These are phyloP conservation scores for Ridgeia piscesae DNA, from an alignment of 1,140 invertebrate genomes.

Conservation along the genomic window DNA sequence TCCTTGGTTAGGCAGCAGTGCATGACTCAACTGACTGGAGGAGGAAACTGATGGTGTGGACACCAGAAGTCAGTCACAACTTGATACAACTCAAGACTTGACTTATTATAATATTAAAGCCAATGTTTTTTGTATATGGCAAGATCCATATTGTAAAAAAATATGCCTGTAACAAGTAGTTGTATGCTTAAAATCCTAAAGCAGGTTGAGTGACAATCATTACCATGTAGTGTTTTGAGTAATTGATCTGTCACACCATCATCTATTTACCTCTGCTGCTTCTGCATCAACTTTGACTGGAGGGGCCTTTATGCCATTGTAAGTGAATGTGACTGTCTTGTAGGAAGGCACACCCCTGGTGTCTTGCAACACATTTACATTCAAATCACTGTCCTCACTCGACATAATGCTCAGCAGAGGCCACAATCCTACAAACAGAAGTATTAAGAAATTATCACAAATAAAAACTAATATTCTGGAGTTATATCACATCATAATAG, in stretches of 20 bases:
- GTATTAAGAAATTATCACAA: neutral
- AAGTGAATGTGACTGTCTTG: neutral
- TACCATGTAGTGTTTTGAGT: no score
- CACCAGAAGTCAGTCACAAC: neutral
- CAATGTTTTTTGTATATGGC: neutral
- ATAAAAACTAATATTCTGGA: neutral
- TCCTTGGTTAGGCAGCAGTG: no score
- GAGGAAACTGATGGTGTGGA: no score
- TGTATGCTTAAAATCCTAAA: no score
- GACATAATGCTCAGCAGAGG: neutral
- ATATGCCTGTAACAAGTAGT: neutral
- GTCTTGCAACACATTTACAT: neutral
- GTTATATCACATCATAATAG: neutral
- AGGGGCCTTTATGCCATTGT: neutral
- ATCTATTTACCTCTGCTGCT: neutral
- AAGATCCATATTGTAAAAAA: neutral
- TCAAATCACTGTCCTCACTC: neutral
- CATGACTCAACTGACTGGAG: no score
- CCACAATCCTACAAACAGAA: neutral
- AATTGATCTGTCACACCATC: neutral
- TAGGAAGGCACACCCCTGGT: neutral
- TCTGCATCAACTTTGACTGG: neutral
- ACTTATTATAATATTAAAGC: neutral
- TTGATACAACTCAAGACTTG: neutral
- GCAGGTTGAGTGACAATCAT: no score